These are phyloP conservation scores for Plebejus melissa DNA, from an alignment of 2,888 invertebrate genomes.

Conservation along the genomic window DNA sequence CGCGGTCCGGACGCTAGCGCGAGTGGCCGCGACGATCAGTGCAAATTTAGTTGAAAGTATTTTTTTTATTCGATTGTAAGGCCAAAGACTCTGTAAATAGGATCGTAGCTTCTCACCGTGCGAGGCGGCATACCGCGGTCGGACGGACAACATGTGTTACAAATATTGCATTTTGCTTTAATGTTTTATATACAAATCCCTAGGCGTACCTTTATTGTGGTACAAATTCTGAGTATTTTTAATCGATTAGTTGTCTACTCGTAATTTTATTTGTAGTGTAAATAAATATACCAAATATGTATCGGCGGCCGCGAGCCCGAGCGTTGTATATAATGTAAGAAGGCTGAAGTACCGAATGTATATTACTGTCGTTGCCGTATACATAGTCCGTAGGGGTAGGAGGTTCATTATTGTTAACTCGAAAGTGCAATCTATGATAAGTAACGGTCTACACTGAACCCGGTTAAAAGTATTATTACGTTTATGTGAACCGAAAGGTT, in stretches of 20 bases:
- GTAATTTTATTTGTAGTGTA: slow-evolving; percentile 61
- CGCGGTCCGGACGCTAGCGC: slow-evolving; percentile 37
- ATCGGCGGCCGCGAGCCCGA: slow-evolving; percentile 53
- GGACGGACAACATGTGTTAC: slow-evolving; percentile 64
- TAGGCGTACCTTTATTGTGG: slow-evolving; percentile 59
- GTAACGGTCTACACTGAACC: slow-evolving; percentile 63
- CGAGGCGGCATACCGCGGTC: slow-evolving; percentile 48
- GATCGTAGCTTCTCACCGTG: slow-evolving; percentile 42
- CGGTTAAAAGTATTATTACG: slow-evolving; percentile 79
- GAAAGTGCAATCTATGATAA: slow-evolving; percentile 77
- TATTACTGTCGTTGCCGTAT: slow-evolving; percentile 54
- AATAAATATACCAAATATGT: slow-evolving; percentile 77
- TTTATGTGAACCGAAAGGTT: slow-evolving; percentile 77
- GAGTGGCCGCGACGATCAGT: slow-evolving; percentile 47
- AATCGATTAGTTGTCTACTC: slow-evolving; percentile 56
- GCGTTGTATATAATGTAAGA: slow-evolving; percentile 64
- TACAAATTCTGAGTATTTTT: slow-evolving; percentile 71
- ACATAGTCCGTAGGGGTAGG: slow-evolving; percentile 45
- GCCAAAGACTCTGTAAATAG: slow-evolving; percentile 77
- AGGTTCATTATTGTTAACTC: slow-evolving; percentile 67
- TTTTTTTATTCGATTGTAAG: slow-evolving; percentile 64
- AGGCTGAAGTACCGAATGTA: slow-evolving; percentile 51
- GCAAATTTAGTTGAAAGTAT: slow-evolving; percentile 56
- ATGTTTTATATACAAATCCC: slow-evolving; percentile 53
- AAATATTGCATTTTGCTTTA: slow-evolving; percentile 77